Base-by-base conservation (phyloP, 2,888 invertebrate genomes). In the Octodonta nipae region DNA sequence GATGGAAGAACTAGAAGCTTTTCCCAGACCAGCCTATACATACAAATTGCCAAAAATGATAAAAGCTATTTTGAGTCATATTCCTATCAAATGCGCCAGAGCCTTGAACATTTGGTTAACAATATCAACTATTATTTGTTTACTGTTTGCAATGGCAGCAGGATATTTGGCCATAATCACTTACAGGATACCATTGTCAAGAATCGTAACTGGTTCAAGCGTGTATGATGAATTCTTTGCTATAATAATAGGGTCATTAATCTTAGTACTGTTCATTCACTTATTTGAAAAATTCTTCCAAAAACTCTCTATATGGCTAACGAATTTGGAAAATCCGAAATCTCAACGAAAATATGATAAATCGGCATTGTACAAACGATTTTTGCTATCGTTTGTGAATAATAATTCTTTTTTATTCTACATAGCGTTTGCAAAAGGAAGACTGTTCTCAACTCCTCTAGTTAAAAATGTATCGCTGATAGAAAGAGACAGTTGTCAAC, bases 401-500 rank as follows among this genome's bases (percentile, higher is more conserved):
- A 56, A 50, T 35, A 61, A 55, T 36, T 41, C 52, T 4, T 46
- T 53, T 3, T 34, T 60, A 13, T 40, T 55, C 14, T 61, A 60
- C 36, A 40, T 53, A 6, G 56, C 58, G 6, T 59, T 58, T 34
- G 16, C 59, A 2, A 57, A 58, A 43, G 58, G 33, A 2, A 25
- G 26, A 22, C 17, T 33, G 7, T 36, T 33, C 11, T 26, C 24
- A 12, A 6, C 28, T 2, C 43, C 43, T 1, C 30, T 46, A 17
- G 36, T 42, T 13, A 30, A 32, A 33, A 24, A 33, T 32, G 15
- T 36, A 25, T 26, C 42, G 11, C 33, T 28, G n/a, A 35, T 42
- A 5, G 12, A 45, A 17, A 50, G 47, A 30, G 63, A 65, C 38
- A 45, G 51, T 42, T 67, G 66, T 40, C 61, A 61, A 38, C 64